Evolutionary conservation across 2,888 invertebrate genomes (phyloP).

Genomic region (Athalia circularis): DNA sequence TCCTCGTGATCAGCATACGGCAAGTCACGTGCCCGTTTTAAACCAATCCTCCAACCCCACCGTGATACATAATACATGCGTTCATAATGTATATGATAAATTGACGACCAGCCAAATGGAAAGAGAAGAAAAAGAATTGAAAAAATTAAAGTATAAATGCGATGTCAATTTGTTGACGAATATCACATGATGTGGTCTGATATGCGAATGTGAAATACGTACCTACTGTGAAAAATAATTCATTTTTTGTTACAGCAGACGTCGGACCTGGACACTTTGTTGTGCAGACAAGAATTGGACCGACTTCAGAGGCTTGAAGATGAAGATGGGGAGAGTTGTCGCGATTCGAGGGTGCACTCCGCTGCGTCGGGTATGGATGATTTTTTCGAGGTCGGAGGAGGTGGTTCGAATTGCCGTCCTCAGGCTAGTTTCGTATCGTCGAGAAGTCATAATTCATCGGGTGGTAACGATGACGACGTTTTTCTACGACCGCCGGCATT

Average conservation of each 20-base stretch:
- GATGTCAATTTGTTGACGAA: too few species aligned
- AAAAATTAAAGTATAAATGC: too few species aligned
- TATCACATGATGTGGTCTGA: too few species aligned
- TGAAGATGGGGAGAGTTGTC: slow-evolving; percentile 70
- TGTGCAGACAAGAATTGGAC: slow-evolving; percentile 86
- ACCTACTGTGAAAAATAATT: neutral
- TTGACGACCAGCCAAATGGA: too few species aligned
- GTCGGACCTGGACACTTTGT: slow-evolving; percentile 87
- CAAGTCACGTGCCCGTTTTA: slow-evolving; percentile 65
- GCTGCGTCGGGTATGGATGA: slow-evolving; percentile 79
- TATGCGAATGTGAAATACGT: too few species aligned
- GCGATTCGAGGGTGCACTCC: slow-evolving; percentile 75
- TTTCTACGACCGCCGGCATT: slow-evolving; percentile 88
- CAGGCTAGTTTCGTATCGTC: slow-evolving; percentile 77
- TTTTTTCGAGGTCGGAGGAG: slow-evolving; percentile 77
- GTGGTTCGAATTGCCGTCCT: slow-evolving; percentile 61
- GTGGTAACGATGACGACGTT: slow-evolving; percentile 85
- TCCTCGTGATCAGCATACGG: slow-evolving; percentile 67
- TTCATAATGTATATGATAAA: too few species aligned
- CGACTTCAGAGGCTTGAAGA: slow-evolving; percentile 80
- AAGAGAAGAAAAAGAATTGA: too few species aligned
- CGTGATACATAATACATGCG: neutral
- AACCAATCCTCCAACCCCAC: slow-evolving; percentile 33
- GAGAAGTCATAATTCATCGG: slow-evolving; percentile 72
- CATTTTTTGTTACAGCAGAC: slow-evolving; percentile 76